Percentiles rank a stretch among this genome's conserved stretches.
These are phyloP conservation scores for Drymodes brunneopygia DNA, from an alignment of 2,113 vertebrate species.

Conservation along the genomic window DNA sequence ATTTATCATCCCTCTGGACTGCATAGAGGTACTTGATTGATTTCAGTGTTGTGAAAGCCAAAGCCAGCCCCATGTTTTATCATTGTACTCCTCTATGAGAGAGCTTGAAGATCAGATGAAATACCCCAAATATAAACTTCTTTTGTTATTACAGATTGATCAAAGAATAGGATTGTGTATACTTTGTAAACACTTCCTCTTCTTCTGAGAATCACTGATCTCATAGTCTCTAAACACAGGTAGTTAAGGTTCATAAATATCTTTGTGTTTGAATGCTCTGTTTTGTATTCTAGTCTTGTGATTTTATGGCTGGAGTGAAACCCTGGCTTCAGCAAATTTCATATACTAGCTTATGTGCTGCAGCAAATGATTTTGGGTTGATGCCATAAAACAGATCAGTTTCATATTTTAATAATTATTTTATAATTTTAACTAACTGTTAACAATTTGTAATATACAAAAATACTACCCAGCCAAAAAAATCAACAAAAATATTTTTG, in stretches of 20 bases:
- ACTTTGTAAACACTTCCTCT: background rate
- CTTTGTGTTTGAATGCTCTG: background rate
- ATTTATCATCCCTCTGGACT: background rate
- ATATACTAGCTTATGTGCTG: background rate
- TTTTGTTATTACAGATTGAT: background rate
- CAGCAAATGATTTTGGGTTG: background rate
- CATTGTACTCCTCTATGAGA: background rate
- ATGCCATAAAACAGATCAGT: background rate
- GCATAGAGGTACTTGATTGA: background rate
- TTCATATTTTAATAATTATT: background rate
- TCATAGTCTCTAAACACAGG: background rate
- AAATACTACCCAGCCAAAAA: background rate
- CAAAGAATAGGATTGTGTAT: background rate
- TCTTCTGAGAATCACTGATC: background rate
- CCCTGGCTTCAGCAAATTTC: slow-evolving; percentile 10
- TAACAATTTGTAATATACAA: background rate
- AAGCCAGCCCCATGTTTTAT: background rate
- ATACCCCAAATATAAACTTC: background rate
- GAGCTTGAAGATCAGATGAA: background rate
- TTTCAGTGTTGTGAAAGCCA: background rate
- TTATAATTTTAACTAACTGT: background rate
- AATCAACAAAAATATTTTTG: background rate
- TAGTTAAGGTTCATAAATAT: background rate
- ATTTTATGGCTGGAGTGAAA: background rate
- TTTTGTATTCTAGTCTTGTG: background rate